Evolutionary conservation across 1,140 invertebrate species (phyloP).

Genomic region (Ips typographus): DNA sequence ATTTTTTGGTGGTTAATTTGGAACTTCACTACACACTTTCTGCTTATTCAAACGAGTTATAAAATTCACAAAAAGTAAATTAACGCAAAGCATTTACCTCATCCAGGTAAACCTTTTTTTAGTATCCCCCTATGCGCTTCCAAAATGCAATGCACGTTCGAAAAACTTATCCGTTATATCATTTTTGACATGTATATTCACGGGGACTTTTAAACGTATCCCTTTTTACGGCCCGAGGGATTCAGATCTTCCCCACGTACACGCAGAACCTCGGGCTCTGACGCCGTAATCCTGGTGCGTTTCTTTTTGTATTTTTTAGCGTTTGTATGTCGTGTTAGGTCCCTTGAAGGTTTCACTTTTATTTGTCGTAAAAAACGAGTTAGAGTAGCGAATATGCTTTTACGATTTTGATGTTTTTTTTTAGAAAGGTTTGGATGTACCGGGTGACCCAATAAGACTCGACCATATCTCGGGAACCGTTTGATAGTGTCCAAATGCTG

Average conservation of each 20-base stretch:
- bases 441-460: too few relatives aligned
- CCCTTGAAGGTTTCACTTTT: neutral
- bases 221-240: slow-evolving; percentile 2
- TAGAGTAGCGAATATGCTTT: too few relatives aligned
- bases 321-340: neutral
- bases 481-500: too few relatives aligned
- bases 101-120: too few relatives aligned
- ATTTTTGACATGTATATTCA: slow-evolving; percentile 5
- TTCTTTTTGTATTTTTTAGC: neutral
- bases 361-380: neutral
- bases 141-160: neutral
- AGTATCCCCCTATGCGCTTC: neutral
- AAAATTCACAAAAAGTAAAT: too few relatives aligned
- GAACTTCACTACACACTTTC: too few relatives aligned
- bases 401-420: too few relatives aligned
- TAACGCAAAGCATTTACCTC: too few relatives aligned
- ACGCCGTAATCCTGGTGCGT: neutral
- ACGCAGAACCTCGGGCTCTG: neutral
- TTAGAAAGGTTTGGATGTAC: too few relatives aligned
- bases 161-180: slow-evolving; percentile 5
- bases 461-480: too few relatives aligned
- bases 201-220: slow-evolving; percentile 1
- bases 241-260: neutral
- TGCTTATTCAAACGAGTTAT: too few relatives aligned
- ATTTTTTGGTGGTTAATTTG: too few relatives aligned